Evolutionary conservation across 2,888 invertebrate species (phyloP).

Genomic region (Cephus nigrinus): DNA sequence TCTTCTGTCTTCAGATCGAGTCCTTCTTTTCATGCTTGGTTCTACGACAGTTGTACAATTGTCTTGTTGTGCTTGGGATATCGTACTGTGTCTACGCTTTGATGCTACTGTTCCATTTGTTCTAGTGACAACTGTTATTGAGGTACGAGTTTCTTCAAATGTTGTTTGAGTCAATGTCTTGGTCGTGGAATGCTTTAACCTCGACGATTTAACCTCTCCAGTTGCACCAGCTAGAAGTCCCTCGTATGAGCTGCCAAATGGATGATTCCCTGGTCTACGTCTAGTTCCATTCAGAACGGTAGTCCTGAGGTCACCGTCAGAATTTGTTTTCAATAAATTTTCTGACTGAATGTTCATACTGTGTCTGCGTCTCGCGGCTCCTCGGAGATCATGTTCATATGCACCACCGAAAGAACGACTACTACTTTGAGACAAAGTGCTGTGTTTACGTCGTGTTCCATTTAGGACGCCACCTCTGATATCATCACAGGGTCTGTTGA

Average conservation of each 20-base stretch:
- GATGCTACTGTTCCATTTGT: conserved; percentile 21
- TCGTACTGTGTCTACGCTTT: conserved; percentile 52
- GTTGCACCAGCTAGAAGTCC: not conserved
- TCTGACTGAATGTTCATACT: not conserved
- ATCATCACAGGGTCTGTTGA: not conserved
- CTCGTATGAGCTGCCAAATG: not conserved
- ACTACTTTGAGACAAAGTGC: not conserved
- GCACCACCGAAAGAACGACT: not conserved
- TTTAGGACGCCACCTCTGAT: not conserved
- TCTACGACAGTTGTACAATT: conserved; percentile 31
- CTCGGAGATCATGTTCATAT: not conserved
- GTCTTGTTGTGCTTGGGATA: conserved; percentile 33
- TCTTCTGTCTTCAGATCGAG: conserved; percentile 56
- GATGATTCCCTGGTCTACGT: not conserved
- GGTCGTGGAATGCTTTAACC: not conserved
- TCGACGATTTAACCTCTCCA: not conserved
- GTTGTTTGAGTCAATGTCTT: not conserved
- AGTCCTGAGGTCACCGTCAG: not conserved
- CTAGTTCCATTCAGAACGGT: not conserved
- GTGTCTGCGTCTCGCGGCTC: not conserved
- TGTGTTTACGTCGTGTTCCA: not conserved
- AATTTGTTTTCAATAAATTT: not conserved
- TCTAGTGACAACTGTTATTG: conserved; percentile 25
- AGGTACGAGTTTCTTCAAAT: not conserved
- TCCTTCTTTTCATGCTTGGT: conserved; percentile 49